Evolutionary conservation across 1,140 invertebrate species (phyloP).

Genomic region (Philotrypesis tridentata): DNA sequence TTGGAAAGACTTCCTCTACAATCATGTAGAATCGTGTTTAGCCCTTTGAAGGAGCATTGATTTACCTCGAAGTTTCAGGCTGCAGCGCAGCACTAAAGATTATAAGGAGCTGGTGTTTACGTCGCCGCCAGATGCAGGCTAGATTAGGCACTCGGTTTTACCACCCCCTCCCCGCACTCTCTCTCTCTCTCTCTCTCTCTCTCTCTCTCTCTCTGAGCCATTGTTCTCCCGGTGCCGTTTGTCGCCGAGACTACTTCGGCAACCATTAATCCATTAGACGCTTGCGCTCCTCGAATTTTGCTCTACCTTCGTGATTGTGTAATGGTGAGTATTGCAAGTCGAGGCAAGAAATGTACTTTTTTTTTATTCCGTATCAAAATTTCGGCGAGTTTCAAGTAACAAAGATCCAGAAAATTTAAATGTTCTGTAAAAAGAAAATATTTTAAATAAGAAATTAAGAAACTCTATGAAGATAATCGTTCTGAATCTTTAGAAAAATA

Average conservation of each 20-base stretch:
- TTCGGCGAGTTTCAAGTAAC: too few species aligned
- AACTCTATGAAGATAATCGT: too few species aligned
- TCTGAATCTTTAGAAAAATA: too few species aligned
- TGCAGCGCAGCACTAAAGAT: neutral
- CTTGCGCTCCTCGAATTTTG: neutral
- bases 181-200: too few species aligned
- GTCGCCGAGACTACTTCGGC: neutral
- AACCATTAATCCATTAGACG: conserved; percentile 38
- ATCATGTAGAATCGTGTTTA: neutral
- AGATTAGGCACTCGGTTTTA: conserved; percentile 18
- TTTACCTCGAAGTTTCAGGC: conserved; percentile 7
- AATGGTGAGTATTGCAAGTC: neutral
- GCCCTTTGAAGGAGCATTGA: neutral
- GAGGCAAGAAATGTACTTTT: neutral
- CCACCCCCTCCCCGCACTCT: neutral
- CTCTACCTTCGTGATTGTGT: neutral
- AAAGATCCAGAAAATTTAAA: too few species aligned
- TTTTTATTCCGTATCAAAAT: neutral
- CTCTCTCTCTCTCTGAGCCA: neutral
- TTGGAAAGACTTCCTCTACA: too few species aligned
- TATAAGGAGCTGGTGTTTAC: neutral
- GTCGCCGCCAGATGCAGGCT: conserved; percentile 14
- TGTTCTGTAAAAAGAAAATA: too few species aligned
- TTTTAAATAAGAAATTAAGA: too few species aligned
- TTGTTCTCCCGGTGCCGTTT: conserved; percentile 23